Evolutionary conservation across 53 echinoderm and acorn worm species (phyloP), one percentile per base, ranked within the genome.

Genomic region (Actinopyga echinites): DNA sequence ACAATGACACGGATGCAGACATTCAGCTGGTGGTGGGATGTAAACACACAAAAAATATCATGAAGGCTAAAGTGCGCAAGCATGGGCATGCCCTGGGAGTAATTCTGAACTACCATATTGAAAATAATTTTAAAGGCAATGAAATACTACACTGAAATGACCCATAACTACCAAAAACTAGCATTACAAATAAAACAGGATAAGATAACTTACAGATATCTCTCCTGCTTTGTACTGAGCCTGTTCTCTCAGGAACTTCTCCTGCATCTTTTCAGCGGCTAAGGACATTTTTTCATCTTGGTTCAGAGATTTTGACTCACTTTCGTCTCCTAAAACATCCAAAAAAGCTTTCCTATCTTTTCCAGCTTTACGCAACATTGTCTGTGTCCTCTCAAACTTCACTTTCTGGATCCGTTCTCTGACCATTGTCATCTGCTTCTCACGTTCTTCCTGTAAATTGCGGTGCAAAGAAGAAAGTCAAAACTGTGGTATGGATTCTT

Each of bases 331-430:
- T 24, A 89, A 29, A 62, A 87, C 80, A 23, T 87, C 89, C 32
- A 83, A 71, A 68, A 95, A 95, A 52, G 83, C 75, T 74, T 92
- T 89, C 29, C 80, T 84, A 19, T 83, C 65, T 11, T 36, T 74
- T 3, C 77, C 87, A 19, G 49, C 80, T 65, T 73, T 80, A 17
- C 85, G 83, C 83, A 85, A 86, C 80, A 91, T 96, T 28, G 95
- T 95, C 90, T 90, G 90, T 12, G 99, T 97, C 37, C 99, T 88
- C 89, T 97, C 99, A 67, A 88, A 97, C 10, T 90, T 82, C 8
- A 94, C 94, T 30, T 90, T 87, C 82, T 90, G 88, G 12, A 97
- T 92, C 17, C 99, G 84, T 32, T 97, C 99, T 75, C 82, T 88
- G 30, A 95, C 92, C 75, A 89, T 92, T 30, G 84, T 83, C 55